Base-by-base conservation (phyloP, 2,888 invertebrate species). In the Platypus cylindrus region DNA sequence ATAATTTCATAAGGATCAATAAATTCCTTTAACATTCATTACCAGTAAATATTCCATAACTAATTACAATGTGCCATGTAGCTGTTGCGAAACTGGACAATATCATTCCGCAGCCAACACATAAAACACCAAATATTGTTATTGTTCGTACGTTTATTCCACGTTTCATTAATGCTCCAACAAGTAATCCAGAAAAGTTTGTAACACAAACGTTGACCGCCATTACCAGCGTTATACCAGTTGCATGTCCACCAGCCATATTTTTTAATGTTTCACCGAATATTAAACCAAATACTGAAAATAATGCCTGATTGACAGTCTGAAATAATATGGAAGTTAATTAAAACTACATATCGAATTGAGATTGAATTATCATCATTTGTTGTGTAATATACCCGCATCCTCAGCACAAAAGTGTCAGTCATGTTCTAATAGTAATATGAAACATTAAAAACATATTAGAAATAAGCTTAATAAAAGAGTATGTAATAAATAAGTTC, bases 281-380 rank as follows among this genome's bases (percentile, higher is more conserved):
- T 18, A 80, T 60, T 34, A 80, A 64, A 37, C 79, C 76, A 55
- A 78, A 79, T 27, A 78, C 64, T 3, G 79, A 78, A 43, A 78
- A 63, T 56, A 79, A 68, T 2, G 79, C 74, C 54, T 79, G 75
- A 55, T 78, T 79, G 45, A 77, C 75, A 58, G 77, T 71, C 58
- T 58, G 43, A 25, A 43, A 43, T 3, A n/a, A n/a, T n/a, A n/a
- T n/a, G n/a, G 24, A 39, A 25, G 7, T 48, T 37, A 20, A 32
- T 38, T 35, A 20, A 5, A 20, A 7, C 9, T 7, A 5, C 20
- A 20, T 20, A 20, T 7, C 20, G 20, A 7, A 20, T 20, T 7
- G 9, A 20, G 9, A 20, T 20, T 20, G 9, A 20, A 20, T 20
- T 20, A 20, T 20, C 20, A 20, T 20, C 5, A 9, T 7, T 20